Evolutionary conservation across 2,888 invertebrate species (phyloP), one percentile per base, ranked within the genome.

Genomic region (Gerris lacustris): DNA sequence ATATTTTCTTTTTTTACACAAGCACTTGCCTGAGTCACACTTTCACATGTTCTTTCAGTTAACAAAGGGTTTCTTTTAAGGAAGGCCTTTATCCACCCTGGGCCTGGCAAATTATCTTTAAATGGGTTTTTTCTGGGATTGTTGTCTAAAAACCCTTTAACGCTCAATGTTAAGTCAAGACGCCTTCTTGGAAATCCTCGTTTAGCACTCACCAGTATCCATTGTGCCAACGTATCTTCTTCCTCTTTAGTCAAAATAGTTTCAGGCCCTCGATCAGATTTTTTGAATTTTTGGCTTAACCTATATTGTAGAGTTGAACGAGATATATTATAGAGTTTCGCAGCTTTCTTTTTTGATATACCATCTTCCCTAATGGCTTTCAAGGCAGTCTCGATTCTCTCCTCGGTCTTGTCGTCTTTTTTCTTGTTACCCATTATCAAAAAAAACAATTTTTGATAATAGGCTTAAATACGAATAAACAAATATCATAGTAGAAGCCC

Each of bases 81-180:
- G 67, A 75, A 75, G 68, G 69, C 63, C 17, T 72, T 68, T n/a
- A 68, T 73, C 74, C 73, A 75, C 55, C 70, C 69, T 67, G 71
- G 70, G n/a, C 75, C 75, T 44, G 75, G 75, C 15, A 67, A 67
- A 69, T 69, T 70, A 69, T 75, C 70, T 15, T 68, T 73, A 67
- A 76, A 76, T 9, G 69, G 67, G 69, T 73, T 74, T 62, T n/a
- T 62, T 62, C 62, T 62, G 11, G 11, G 11, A 11, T 15, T n/a
- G n/a, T 31, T 66, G 63, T 69, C 31, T 44, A 69, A 44, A 62
- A 64, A 69, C 45, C 7, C 31, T 62, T 69, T 44, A 2, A 69
- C 69, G 63, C 69, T 69, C 62, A 63, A 45, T 62, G 62, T 44
- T 63, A 63, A 44, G 43, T 69, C 45, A 45, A 63, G 44, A 18